phyloP scores from a whole-genome alignment of 2,888 invertebrate species.

The Pristionchus exspectatus region DNA sequence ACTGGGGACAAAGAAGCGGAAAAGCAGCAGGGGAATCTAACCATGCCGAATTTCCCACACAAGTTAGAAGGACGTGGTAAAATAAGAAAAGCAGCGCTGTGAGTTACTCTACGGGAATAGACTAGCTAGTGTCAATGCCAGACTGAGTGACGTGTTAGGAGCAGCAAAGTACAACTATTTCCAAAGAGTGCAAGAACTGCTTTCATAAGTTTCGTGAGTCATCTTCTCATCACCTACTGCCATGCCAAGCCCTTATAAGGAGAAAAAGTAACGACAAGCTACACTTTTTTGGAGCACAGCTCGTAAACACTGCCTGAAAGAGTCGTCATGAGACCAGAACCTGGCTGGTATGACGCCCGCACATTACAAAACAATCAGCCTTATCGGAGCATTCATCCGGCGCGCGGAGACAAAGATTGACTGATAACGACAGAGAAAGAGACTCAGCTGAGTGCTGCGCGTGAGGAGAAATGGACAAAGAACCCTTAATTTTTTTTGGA shows the following conservation, averaged over 20 bases:
- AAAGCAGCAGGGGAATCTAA: not conserved
- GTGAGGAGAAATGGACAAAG: conserved; percentile 5
- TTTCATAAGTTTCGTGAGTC: not conserved
- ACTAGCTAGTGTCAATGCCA: not conserved
- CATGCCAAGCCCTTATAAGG: not conserved
- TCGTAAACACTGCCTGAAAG: conserved; percentile 15
- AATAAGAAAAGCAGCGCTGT: not conserved
- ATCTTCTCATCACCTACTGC: not conserved
- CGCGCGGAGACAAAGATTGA: not conserved
- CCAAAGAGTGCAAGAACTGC: not conserved
- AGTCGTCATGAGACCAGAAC: conserved; percentile 40
- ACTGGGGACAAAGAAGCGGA: not conserved
- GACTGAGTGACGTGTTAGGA: not conserved
- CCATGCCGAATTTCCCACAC: not conserved
- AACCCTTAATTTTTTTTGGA: not conserved
- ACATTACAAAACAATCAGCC: conserved; percentile 24
- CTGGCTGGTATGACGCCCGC: conserved; percentile 30
- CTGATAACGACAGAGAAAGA: not conserved
- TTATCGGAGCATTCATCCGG: not conserved
- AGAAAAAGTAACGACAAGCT: not conserved
- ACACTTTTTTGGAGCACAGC: not conserved
- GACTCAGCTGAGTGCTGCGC: not conserved
- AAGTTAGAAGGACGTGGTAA: not conserved
- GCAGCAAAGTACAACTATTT: not conserved
- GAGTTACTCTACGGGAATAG: not conserved